Evolutionary conservation across 2,113 vertebrate species (phyloP), one percentile per base, ranked within the genome.

Genomic region (Cygnus buccinator): DNA sequence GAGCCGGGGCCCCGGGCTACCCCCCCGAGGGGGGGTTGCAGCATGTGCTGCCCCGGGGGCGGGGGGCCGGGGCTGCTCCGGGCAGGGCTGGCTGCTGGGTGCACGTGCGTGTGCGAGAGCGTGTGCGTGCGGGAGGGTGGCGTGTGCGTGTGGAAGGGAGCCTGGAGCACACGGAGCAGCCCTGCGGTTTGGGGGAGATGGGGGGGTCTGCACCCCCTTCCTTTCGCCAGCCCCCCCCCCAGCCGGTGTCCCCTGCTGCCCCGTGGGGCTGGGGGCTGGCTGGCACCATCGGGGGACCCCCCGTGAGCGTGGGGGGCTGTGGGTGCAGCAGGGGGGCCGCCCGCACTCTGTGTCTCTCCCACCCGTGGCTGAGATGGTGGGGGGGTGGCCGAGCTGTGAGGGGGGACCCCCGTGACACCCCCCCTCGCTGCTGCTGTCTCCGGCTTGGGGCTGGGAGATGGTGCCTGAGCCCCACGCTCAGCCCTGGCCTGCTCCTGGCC

Each of bases 221-320:
- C 93, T 62, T 75, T 61, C 0, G 0, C n/a, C 11, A 15, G 20
- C 25, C 7, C 8, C 37, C 7, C 7, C 35, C 48, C 37, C 29
- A 58, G 65, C 50, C 13, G 12, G 11, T 25, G 50, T 25, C 13
- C 23, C 50, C 50, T 23, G 50, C 50, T 25, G 23, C 35, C 39
- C 59, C 0, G 0, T 16, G 50, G 55, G 41, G 29, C 25, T 55
- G 71, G 58, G 46, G 13, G 50, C 62, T 81, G 57, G 50, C 55
- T 20, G n/a, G 62, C 12, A 17, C 74, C 3, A 0, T 72, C 37
- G 41, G 20, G 57, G 26, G 58, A 13, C 33, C 48, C 41, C 55
- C 37, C 3, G 6, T 13, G 7, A n/a, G 14, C 66, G 14, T 0
- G 0, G 2, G 54, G 35, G 13, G 7, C 19, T 94, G 72, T 88